Percentiles rank a stretch among this genome's conserved stretches.
Evolutionary conservation across 2,113 vertebrate genomes (phyloP).

Genomic region (Aphyosemion australe): DNA sequence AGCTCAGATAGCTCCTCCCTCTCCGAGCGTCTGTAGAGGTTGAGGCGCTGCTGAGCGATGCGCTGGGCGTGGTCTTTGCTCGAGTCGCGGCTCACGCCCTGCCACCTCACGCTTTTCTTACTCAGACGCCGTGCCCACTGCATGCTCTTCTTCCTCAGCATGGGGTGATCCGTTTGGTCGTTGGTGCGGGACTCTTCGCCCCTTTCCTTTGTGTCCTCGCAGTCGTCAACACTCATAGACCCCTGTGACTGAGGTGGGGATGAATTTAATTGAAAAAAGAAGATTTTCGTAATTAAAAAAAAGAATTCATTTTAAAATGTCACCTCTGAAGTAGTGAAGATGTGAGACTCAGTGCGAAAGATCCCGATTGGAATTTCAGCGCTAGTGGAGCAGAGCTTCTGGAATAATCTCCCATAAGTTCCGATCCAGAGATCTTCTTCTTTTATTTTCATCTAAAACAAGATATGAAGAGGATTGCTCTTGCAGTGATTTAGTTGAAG

Average conservation of each 20-base stretch:
- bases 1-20: slow-evolving; percentile 92
- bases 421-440: slow-evolving; percentile 94
- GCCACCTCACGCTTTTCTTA: slow-evolving; percentile 83
- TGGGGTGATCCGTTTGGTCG: slow-evolving; percentile 84
- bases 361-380: slow-evolving; percentile 95
- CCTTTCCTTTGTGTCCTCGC: slow-evolving; percentile 87
- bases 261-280: no score
- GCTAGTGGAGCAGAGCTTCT: slow-evolving; percentile 93
- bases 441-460: slow-evolving; percentile 88
- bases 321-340: slow-evolving; percentile 88
- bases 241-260: slow-evolving; percentile 84
- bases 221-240: slow-evolving; percentile 89
- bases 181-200: slow-evolving; percentile 81
- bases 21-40: slow-evolving; percentile 88
- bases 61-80: slow-evolving; percentile 80
- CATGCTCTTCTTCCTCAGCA: slow-evolving; percentile 91
- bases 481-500: not conserved
- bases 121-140: slow-evolving; percentile 92
- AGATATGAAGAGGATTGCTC: not conserved
- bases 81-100: slow-evolving; percentile 69
- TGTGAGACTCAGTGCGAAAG: slow-evolving; percentile 91
- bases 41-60: slow-evolving; percentile 87
- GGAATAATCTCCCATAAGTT: slow-evolving; percentile 92
- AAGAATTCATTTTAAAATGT: slow-evolving; percentile 1
- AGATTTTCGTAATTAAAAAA: no score